Base-by-base conservation (phyloP, 2,113 vertebrate species). In the Podarcis cretensis region DNA sequence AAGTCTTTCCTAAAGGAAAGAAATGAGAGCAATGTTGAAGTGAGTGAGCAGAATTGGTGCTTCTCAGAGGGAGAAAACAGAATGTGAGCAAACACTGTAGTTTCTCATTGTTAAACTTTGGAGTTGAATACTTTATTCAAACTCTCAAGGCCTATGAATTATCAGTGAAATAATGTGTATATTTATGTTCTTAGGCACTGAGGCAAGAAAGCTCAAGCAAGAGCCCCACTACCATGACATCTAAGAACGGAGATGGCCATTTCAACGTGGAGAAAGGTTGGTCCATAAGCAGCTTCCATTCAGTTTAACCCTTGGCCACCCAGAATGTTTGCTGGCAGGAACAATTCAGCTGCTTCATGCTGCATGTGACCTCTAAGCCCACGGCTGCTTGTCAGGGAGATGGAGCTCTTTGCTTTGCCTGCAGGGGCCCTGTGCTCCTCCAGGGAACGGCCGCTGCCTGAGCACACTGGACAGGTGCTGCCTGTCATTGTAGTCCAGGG, bases 171-270 rank as follows among this genome's bases (percentile, higher is more conserved):
- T 54, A 68, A 37, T 54, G 25, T 78, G 12, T 57, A 78, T 83
- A 23, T 95, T 86, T 89, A 6, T 85, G 30, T 95, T 96, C 94
- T 93, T 92, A 97, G 97, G 94, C 93, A 79, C 77, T 94, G 37
- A 4, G 84, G 73, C 94, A 89, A 69, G 81, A 91, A 88, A 85
- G 82, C 76, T 87, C 83, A 83, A 93, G 88, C 94, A 92, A 92
- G 35, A 92, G 89, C 59, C 89, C 37, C 4, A 1, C 81, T 84
- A 82, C 80, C 0, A 0, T 85, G 85, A 81, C 87, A 20, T 4
- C 40, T 3, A 91, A 92, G 78, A 90, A 69, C 27, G 90, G 91
- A 25, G 59, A 87, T 65, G 90, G 35, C 81, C 75, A 90, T 83
- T 93, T 89, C 79, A 81, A 69, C 68, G 79, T 89, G 59, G 92